Conservation (phyloP, 2,888 invertebrate species). For the Pilophorus perplexus region DNA sequence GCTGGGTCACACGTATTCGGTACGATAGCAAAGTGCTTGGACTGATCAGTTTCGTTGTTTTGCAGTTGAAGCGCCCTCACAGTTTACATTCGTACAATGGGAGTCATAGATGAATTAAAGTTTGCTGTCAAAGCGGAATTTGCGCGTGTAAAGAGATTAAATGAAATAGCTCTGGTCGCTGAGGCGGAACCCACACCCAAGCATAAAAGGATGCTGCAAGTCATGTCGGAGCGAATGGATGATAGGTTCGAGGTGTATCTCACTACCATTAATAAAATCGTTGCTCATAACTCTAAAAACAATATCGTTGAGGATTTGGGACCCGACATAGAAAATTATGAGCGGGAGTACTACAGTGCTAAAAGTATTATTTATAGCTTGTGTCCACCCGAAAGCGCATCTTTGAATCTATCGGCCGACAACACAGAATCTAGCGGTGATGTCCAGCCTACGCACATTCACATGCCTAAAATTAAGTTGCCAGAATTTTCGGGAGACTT, state of each 20-base stretch:
- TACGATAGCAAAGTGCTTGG: too few relatives aligned
- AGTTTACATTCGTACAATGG: too few relatives aligned
- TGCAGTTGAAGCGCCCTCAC: too few relatives aligned
- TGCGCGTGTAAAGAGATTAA: not conserved
- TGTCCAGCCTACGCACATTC: too few relatives aligned
- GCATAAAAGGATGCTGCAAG: not conserved
- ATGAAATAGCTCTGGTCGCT: not conserved
- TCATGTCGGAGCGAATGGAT: not conserved
- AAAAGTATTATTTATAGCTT: too few relatives aligned
- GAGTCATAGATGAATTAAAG: not conserved
- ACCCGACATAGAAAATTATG: not conserved
- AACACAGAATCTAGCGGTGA: too few relatives aligned
- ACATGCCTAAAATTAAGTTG: conserved; percentile 22
- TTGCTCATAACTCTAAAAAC: not conserved
- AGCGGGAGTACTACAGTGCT: too few relatives aligned
- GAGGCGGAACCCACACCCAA: not conserved
- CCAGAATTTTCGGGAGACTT: conserved; percentile 21
- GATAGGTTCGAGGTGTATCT: not conserved
- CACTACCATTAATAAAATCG: not conserved
- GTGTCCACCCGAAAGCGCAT: too few relatives aligned
- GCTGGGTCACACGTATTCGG: too few relatives aligned
- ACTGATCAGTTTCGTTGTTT: too few relatives aligned
- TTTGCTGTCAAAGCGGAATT: not conserved
- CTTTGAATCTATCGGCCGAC: too few relatives aligned
- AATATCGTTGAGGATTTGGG: not conserved